These are phyloP conservation scores for Ctenicera cuprea DNA, from an alignment of 2,888 invertebrate genomes.

Conservation along the genomic window DNA sequence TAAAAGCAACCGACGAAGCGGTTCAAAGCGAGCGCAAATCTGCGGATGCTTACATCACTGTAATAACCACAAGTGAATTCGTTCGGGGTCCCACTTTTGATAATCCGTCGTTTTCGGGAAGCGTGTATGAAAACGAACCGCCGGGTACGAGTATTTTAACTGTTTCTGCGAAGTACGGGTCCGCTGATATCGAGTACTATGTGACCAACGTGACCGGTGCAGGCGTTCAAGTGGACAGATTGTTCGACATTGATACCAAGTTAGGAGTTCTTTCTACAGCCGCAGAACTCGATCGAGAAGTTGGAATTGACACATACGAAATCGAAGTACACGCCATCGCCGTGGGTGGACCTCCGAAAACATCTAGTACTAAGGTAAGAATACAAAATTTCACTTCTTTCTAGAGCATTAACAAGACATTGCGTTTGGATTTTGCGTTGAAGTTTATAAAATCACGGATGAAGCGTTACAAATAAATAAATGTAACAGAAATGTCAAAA, in stretches of 20 bases:
- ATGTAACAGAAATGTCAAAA: no score
- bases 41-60: constrained; percentile 89
- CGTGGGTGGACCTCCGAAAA: constrained; percentile 82
- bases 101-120: constrained; percentile 82
- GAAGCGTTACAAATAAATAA: neutral
- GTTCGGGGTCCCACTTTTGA: constrained; percentile 77
- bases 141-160: constrained; percentile 90
- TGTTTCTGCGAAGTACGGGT: constrained; percentile 82
- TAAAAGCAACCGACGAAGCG: constrained; percentile 94
- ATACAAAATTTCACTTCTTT: neutral
- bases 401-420: no score
- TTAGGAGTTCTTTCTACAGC: constrained; percentile 92
- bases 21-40: constrained; percentile 91
- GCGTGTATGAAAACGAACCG: constrained; percentile 92
- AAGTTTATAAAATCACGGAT: neutral
- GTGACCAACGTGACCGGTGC: constrained; percentile 89
- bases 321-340: constrained; percentile 91
- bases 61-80: constrained; percentile 82
- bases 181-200: constrained; percentile 89
- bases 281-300: constrained; percentile 87
- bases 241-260: constrained; percentile 93
- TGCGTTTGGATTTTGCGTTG: neutral
- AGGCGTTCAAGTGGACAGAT: constrained; percentile 87
- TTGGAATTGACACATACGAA: constrained; percentile 87
- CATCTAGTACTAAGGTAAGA: constrained; percentile 89